Evolutionary conservation across 2,888 invertebrate genomes (phyloP), one percentile per base, ranked within the genome.

Genomic region (Hesperia comma): DNA sequence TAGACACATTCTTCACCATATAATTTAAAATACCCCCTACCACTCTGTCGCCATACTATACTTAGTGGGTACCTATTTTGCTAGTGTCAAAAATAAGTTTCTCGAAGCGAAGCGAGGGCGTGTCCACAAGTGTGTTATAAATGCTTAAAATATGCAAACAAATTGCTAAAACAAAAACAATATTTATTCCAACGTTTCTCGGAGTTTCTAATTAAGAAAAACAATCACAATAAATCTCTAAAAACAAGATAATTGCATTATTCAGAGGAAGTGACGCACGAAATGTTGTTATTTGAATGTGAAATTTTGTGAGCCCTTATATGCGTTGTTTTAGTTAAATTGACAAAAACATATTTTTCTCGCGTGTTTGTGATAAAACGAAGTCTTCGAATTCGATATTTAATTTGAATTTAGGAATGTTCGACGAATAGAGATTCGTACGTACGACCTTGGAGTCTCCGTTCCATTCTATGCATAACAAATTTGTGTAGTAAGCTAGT

Each of bases 381-480:
- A 46, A 8, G 15, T 19, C 19, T 49, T 49, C 12, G 49, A 49
- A 43, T 40, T 10, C 4, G 17, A 58, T 19, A 58, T 64, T 61
- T 40, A n/a, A 60, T 53, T 17, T 60, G 33, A 19, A 66, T 60
- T 66, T 54, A 12, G 60, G 66, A 66, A 60, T 66, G 64, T 58
- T 54, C 51, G 46, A 17, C 17, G 46, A 46, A 46, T 58, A 60
- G 66, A 66, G 54, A 54, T 26, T 19, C 53, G 64, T 54, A 12
- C 46, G 33, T 19, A 10, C 64, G 66, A 21, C 66, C 66, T 64
- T 64, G 63, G 17, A 7, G 37, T 8, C 51, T 33, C 26, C 64
- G 64, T 64, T 64, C 64, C 64, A 64, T 64, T 58, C 58, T 53
- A 64, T 19, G 64, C 64, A 58, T 64, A 57, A 63, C 63, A 55